Evolutionary conservation across 2,797 vertebrate genomes (phyloP), one percentile per base, ranked within the genome.

Genomic region (Sebastes trivittatus): DNA sequence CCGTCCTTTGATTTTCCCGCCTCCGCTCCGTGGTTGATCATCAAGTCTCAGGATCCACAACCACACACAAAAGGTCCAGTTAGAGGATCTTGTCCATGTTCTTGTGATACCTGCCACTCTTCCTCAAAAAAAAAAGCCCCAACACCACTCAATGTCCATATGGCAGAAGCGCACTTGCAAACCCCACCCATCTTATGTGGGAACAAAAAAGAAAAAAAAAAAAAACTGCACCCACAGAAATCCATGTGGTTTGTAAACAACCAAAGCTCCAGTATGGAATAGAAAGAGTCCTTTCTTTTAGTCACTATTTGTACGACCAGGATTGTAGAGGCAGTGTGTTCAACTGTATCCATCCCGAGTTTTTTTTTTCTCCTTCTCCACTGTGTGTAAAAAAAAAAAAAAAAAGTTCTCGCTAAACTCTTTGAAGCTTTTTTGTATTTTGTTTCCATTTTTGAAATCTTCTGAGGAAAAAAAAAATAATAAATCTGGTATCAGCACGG

Each of bases 321-420:
- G 95, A 95, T 95, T 95, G 94, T 94, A 96, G 95, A 96, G 96
- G 95, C 96, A 96, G 95, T 96, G 95, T 95, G 94, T 96, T 95
- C 92, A 95, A 95, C 91, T 93, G 94, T 94, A 88, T 93, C 93
- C 92, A 91, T 91, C 92, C 85, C 72, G 61, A 90, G 77, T 82
- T 92, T 65, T 82, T 81, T 81, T 86, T 82, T 73, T 67, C 27
- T 66, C 78, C 80, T 88, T 90, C 85, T 89, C 89, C 78, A 74
- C 73, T 82, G 78, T 91, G 84, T 86, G 87, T 18, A 91, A 88
- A 18, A 11, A 11, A 29, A 49, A 32, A 32, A 83, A 83, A 69
- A 86, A 89, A 92, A 89, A 84, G 42, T 91, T 84, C 77, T 91
- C 52, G 52, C 83, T 87, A 83, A 90, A 90, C 81, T 92, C 89